Base-by-base conservation (phyloP, 2,797 vertebrate genomes). In the Ciconia nigra region DNA sequence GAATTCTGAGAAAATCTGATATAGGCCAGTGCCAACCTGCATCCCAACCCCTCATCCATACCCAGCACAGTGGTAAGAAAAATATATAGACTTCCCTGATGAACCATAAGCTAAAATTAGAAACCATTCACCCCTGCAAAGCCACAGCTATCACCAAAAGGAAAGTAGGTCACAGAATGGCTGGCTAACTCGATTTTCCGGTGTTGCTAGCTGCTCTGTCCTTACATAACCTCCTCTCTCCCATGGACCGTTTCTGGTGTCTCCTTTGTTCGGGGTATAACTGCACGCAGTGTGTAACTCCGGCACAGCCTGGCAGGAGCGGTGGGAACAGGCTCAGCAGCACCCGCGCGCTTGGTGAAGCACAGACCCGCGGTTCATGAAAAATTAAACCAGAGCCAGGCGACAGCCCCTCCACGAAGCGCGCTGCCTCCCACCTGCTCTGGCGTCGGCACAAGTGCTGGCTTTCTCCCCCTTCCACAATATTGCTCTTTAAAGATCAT, bases 31-130 rank as follows among this genome's bases (percentile, higher is more conserved):
- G 0, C 71, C 31, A 0, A 47, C 78, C 61, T n/a, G 90, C 57
- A 41, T 31, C 79, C 77, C 76, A 65, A 33, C 21, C 42, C 89
- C 69, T 87, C 79, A 80, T 4, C 94, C 89, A 33, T 35, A 52
- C 58, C 5, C 62, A n/a, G 46, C 3, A 0, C 4, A 0, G 67
- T 1, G 9, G 76, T 44, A 79, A 93, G 93, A 92, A 95, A 87
- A 90, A 87, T 7, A 62, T 46, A 87, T 1, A 91, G 82, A 70
- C 90, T 81, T 89, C 90, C 90, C 87, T 52, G 87, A 83, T 70
- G 92, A 97, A 86, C 93, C 90, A 47, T n/a, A 73, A 84, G 84
- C 95, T 96, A 97, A 97, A 97, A 97, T 96, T 97, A 97, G 95
- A 83, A 96, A 78, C 79, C 89, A 89, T 93, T 97, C 97, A 94